phyloP scores from a whole-genome alignment of 2,888 invertebrate species.

The Pyrgus malvae region DNA sequence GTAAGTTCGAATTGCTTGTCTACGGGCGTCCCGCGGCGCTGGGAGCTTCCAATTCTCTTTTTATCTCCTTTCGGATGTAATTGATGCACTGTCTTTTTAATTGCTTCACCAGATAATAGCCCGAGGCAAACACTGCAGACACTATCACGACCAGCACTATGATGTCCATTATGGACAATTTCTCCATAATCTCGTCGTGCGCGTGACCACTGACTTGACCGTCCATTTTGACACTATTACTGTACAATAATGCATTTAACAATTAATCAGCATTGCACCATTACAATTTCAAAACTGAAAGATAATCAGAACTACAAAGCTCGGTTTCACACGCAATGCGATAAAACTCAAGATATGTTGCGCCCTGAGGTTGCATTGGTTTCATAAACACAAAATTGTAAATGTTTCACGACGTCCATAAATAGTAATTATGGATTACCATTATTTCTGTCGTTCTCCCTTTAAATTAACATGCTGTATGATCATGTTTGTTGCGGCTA shows the following conservation, averaged over 20 bases:
- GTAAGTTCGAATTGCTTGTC: not conserved
- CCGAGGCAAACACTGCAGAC: conserved; percentile 42
- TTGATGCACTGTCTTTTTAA: conserved; percentile 42
- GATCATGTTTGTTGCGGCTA: conserved; percentile 22
- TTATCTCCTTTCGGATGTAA: conserved; percentile 44
- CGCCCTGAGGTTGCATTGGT: not conserved
- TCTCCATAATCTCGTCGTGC: conserved; percentile 51
- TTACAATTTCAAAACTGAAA: conserved; percentile 6
- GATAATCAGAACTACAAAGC: conserved; percentile 9
- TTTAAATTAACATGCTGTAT: conserved; percentile 25
- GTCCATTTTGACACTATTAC: conserved; percentile 31
- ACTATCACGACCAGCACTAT: conserved; percentile 41
- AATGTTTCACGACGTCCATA: conserved; percentile 13
- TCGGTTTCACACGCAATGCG: conserved; percentile 21
- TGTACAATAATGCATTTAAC: not conserved
- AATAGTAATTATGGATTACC: conserved; percentile 23
- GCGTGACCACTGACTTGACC: conserved; percentile 43
- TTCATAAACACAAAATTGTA: conserved; percentile 21
- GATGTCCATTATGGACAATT: conserved; percentile 44
- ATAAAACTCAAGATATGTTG: conserved; percentile 18
- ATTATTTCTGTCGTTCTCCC: conserved; percentile 21
- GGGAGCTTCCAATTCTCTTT: conserved; percentile 39
- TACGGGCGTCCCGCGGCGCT: conserved; percentile 23
- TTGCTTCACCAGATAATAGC: conserved; percentile 41
- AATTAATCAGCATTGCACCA: conserved; percentile 7